Evolutionary conservation across 2,113 vertebrate genomes (phyloP).

Genomic region (Dolichotis patagonum): DNA sequence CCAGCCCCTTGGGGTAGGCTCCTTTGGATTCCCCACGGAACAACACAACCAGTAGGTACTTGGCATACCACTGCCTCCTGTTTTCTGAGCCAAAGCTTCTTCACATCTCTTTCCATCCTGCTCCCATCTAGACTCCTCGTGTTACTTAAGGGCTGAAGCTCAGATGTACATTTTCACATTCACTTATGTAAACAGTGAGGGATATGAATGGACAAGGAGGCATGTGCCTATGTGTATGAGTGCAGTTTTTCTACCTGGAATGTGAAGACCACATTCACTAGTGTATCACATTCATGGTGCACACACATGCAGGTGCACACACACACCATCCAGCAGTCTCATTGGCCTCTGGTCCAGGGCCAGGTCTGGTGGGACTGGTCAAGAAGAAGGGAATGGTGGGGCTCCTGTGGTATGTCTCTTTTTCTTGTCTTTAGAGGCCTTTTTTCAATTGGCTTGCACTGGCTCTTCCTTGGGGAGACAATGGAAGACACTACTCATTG

Average conservation of each 20-base stretch:
- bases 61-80: neutral
- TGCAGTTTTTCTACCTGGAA: slow-evolving; percentile 33
- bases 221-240: neutral
- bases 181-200: neutral
- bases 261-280: neutral
- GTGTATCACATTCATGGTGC: neutral
- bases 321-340: neutral
- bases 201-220: neutral
- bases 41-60: neutral
- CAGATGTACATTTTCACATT: slow-evolving; percentile 25
- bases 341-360: neutral
- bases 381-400: neutral
- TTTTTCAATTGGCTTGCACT: neutral
- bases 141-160: neutral
- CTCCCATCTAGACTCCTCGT: neutral
- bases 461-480: neutral
- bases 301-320: too few species aligned
- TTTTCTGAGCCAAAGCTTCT: slow-evolving; percentile 26
- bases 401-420: neutral
- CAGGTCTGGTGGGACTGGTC: slow-evolving; percentile 14
- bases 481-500: slow-evolving; percentile 16
- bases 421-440: slow-evolving; percentile 26
- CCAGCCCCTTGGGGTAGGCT: neutral
- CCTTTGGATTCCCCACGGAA: neutral
- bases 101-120: slow-evolving; percentile 1